Percentiles rank a stretch among this genome's conserved stretches.
Conservation (phyloP, 2,113 vertebrate genomes). For the Azemiops feae region DNA sequence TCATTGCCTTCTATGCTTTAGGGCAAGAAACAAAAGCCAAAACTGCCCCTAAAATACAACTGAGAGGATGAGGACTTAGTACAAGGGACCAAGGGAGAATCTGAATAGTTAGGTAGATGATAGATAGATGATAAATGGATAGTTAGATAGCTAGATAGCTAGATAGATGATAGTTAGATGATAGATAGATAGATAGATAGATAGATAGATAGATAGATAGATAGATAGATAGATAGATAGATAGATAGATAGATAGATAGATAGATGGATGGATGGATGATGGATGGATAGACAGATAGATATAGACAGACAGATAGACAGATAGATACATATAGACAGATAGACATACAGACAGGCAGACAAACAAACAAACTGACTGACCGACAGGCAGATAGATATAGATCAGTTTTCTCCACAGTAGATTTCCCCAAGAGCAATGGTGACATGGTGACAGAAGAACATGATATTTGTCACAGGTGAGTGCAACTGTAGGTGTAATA, state of each 20-base stretch:
- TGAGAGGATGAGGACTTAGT: neutral
- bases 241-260: neutral
- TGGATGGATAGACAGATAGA: neutral
- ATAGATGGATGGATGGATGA: no score
- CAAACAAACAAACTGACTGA: no score
- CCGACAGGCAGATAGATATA: neutral
- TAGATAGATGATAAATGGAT: neutral
- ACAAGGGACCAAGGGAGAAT: neutral
- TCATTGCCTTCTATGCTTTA: neutral
- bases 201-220: no score
- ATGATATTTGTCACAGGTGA: neutral
- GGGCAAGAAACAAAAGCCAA: neutral
- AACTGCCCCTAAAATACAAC: neutral
- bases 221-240: no score
- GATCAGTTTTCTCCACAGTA: neutral
- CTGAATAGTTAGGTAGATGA: neutral
- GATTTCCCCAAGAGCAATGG: neutral
- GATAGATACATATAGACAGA: neutral
- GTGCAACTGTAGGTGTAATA: neutral
- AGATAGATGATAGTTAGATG: neutral
- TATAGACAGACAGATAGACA: neutral
- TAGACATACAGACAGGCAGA: neutral
- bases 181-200: neutral
- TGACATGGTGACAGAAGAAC: neutral
- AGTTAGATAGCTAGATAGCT: no score